These are phyloP conservation scores for Sacculina carcini DNA, from an alignment of 2,888 invertebrate species.

Conservation along the genomic window DNA sequence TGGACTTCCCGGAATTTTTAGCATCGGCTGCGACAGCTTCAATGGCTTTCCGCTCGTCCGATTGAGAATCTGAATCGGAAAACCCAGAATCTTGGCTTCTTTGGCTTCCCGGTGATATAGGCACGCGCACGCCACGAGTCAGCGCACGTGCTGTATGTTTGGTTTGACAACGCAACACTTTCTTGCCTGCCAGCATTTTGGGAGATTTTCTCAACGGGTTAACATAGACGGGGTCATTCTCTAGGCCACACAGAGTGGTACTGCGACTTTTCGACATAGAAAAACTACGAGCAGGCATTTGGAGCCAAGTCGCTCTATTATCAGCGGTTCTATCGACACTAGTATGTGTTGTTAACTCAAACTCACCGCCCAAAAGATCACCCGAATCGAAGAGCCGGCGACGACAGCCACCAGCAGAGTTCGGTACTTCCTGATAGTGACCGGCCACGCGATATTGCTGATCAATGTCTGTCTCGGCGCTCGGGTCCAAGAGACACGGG, in stretches of 20 bases:
- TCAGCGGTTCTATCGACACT: no score
- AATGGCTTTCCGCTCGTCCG: constrained; percentile 10
- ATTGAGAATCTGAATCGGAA: constrained; percentile 12
- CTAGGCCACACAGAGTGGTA: neutral
- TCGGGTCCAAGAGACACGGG: neutral
- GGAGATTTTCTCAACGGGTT: no score
- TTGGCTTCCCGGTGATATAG: constrained; percentile 9
- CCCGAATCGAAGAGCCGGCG: neutral
- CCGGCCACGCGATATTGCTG: neutral
- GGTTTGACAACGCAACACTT: neutral
- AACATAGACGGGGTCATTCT: neutral
- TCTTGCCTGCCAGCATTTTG: neutral
- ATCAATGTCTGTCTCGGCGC: neutral
- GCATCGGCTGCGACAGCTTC: constrained; percentile 8
- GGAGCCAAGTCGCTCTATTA: neutral
- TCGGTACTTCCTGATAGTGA: no score
- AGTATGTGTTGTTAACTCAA: no score
- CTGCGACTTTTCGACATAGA: neutral
- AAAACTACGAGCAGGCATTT: neutral
- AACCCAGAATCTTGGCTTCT: constrained; percentile 14
- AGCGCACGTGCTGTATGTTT: neutral
- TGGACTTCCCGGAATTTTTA: constrained; percentile 4
- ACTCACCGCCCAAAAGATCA: no score
- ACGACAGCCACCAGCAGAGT: neutral
- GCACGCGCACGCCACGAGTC: constrained; percentile 6